Percentiles rank a stretch among this genome's conserved stretches.
These are phyloP conservation scores for Drosophila kambysellisi DNA, from an alignment of 2,888 invertebrate genomes.

Conservation along the genomic window DNA sequence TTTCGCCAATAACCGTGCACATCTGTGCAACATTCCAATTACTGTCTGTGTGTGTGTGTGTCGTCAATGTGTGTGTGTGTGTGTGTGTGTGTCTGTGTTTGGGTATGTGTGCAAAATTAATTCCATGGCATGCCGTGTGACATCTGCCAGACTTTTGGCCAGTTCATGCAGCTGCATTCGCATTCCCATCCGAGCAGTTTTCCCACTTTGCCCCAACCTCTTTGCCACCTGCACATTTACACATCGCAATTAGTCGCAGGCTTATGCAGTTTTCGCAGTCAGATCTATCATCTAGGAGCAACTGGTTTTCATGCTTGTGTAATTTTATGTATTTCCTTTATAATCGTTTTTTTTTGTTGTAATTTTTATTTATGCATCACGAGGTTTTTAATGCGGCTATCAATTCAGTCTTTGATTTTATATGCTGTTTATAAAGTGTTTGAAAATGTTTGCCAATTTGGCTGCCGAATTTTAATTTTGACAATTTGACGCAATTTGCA, in stretches of 20 bases:
- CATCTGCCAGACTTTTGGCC: conserved; percentile 55
- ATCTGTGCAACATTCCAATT: conserved; percentile 72
- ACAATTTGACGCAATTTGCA: conserved; percentile 17
- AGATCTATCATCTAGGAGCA: conserved; percentile 38
- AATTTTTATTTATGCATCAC: conserved; percentile 59
- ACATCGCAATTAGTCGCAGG: conserved; percentile 63
- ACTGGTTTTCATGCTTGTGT: conserved; percentile 56
- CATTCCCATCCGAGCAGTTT: conserved; percentile 11
- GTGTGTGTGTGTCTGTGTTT: conserved; percentile 16
- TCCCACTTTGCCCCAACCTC: background rate
- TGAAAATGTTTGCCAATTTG: conserved; percentile 29
- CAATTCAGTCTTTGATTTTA: conserved; percentile 13
- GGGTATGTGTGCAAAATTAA: conserved; percentile 50
- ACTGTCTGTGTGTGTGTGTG: conserved; percentile 10
- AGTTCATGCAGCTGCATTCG: conserved; percentile 49
- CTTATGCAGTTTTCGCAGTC: conserved; percentile 49
- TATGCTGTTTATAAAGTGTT: conserved; percentile 12
- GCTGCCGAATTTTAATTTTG: conserved; percentile 15
- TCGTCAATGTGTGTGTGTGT: background rate
- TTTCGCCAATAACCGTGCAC: conserved; percentile 42
- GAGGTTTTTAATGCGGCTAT: conserved; percentile 33
- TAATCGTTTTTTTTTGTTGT: conserved; percentile 2
- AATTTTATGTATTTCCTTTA: conserved; percentile 34
- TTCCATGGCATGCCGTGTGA: conserved; percentile 51
- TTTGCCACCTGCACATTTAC: background rate